Base-by-base conservation (phyloP, 2,797 vertebrate genomes). In the Paedocypris micromegethes region DNA sequence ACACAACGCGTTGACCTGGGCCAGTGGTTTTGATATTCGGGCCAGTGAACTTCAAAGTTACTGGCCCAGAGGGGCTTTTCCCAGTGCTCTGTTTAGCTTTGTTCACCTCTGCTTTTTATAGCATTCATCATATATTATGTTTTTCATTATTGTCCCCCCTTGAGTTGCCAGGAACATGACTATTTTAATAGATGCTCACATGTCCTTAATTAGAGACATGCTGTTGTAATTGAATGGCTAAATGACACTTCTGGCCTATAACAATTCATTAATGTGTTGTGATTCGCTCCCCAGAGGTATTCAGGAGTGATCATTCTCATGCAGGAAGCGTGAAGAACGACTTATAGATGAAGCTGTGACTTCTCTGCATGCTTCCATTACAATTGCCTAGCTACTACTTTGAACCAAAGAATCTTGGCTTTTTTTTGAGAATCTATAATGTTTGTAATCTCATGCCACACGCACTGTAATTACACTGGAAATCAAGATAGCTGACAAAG, bases 191-290 rank as follows among this genome's bases (percentile, higher is more conserved):
- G 68, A 64, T 56, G 59, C 69, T 56, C 64, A 70, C 55, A 23
- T 77, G 58, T 48, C 65, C 65, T 70, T 76, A 76, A 74, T 79
- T 72, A 70, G 59, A 66, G 66, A 69, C 37, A 59, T 58, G 69
- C 38, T 0, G 57, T 65, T 68, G 58, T 74, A 74, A 72, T 72
- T 66, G 68, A 76, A 78, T 63, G 55, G 45, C 72, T 62, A 58
- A 66, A 67, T 78, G 64, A 75, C 68, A 78, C 77, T 68, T 67
- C 56, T 58, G 56, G 74, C 74, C 77, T 68, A 72, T 78, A 66
- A 74, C 72, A 74, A 78, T 72, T 72, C 68, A 76, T 76, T 59
- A 76, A 69, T 70, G 44, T 54, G 9, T 72, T 76, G 43, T 5
- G 56, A 69, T 74, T 66, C 3, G 56, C 48, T 63, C 52, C 52